Base-by-base conservation (phyloP, 2,113 vertebrate genomes). In the Phyllostomus hastatus region DNA sequence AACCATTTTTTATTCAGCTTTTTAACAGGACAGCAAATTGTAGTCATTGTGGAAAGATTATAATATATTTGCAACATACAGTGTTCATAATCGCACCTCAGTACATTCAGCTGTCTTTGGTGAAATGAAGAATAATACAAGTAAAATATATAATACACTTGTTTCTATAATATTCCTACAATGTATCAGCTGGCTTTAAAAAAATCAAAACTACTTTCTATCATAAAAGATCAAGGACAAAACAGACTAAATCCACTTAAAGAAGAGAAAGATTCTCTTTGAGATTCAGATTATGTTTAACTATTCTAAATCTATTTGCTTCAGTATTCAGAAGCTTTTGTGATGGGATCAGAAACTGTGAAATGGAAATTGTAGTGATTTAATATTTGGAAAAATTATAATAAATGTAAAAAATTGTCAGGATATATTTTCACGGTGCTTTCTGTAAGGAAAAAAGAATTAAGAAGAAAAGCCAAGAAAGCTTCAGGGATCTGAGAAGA, bases 401-500 rank as follows among this genome's bases (percentile, higher is more conserved):
- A 97, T 98, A 88, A 95, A 95, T 95, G 72, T 95, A 97, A 97
- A 97, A 98, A 94, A 97, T 84, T 20, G 70, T 96, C 96, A 8
- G 5, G 50, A 80, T 94, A 78, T 12, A 86, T 98, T 98, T 98
- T 97, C 95, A 93, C 64, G 96, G 96, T 81, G 88, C 73, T 98
- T 98, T 97, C 96, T 97, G 88, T 86, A 98, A 97, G 98, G 97
- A 95, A 98, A 98, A 95, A 66, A 96, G 97, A 98, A 98, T 98
- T 98, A 98, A 93, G 97, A 96, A 94, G 95, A 97, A 98, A 98
- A 98, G 91, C 94, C 97, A 97, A 97, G 97, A 97, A 98, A 98
- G 97, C 98, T 98, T 95, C 86, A 84, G 98, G 98, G 98, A 99
- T 98, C 98, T 98, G 98, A 98, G 91, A 97, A 98, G 98, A 97